Percentiles rank a stretch among this genome's conserved stretches.
phyloP scores from a whole-genome alignment of 2,888 invertebrate genomes.

The Watsonalla cultraria region DNA sequence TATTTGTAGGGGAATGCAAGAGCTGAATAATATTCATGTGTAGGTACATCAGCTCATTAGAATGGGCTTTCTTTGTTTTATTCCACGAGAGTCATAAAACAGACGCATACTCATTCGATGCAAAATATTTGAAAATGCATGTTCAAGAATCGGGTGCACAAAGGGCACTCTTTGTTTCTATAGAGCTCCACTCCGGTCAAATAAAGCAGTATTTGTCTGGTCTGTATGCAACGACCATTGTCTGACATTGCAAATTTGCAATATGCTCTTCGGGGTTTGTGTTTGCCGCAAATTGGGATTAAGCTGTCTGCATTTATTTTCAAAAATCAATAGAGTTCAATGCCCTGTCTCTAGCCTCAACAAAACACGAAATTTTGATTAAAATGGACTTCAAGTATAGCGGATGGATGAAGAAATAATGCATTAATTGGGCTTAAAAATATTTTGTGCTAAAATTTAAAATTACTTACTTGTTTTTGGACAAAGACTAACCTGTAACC shows the following conservation, averaged over 20 bases:
- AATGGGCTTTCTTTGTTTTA: slow-evolving; percentile 8
- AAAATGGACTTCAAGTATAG: no score
- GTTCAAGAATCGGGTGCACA: not conserved
- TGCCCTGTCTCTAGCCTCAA: no score
- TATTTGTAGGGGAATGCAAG: not conserved
- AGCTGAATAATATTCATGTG: no score
- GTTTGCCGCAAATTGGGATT: not conserved
- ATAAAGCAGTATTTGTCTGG: not conserved
- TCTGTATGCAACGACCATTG: not conserved
- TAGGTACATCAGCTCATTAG: no score
- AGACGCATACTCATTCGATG: not conserved
- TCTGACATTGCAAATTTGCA: not conserved
- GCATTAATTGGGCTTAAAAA: no score
- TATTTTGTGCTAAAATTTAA: no score
- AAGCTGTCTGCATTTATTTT: not conserved
- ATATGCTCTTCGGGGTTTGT: not conserved
- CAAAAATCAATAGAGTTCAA: not conserved
- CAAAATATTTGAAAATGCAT: not conserved
- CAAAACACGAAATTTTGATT: no score
- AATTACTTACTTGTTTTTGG: no score
- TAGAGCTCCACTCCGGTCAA: not conserved
- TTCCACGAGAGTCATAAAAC: slow-evolving; percentile 11
- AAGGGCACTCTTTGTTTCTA: not conserved
- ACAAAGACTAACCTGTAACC: no score
- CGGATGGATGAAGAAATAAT: no score